These are phyloP conservation scores for Idaea straminata DNA, from an alignment of 2,888 invertebrate genomes.

Conservation along the genomic window DNA sequence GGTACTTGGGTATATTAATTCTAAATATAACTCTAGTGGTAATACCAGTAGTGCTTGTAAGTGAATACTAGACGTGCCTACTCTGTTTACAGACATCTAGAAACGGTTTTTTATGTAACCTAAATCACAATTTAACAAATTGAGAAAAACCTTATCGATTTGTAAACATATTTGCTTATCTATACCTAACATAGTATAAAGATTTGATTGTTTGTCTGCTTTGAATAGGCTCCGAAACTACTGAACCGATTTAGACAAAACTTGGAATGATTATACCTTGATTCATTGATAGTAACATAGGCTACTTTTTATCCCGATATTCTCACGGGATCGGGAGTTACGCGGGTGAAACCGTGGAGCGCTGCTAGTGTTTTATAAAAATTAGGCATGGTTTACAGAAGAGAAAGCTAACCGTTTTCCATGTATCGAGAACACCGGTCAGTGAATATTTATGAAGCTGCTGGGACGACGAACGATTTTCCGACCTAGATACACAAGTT, in stretches of 20 bases:
- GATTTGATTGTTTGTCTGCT: no score
- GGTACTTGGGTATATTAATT: no score
- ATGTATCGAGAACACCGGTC: slow-evolving; percentile 58
- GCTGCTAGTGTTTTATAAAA: neutral
- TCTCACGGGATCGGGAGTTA: no score
- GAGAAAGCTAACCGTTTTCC: slow-evolving; percentile 45
- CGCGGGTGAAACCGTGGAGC: no score
- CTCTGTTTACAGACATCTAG: neutral
- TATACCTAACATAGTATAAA: no score
- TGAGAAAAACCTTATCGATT: neutral
- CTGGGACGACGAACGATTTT: slow-evolving; percentile 53
- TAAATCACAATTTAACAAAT: neutral
- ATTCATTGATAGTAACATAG: no score
- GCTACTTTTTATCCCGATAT: no score
- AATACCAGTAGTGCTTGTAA: neutral
- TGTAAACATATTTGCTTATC: neutral
- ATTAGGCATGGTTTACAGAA: slow-evolving; percentile 44
- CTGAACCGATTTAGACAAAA: no score
- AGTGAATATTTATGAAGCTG: slow-evolving; percentile 49
- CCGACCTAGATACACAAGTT: slow-evolving; percentile 47
- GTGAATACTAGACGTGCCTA: neutral
- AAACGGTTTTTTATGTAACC: neutral
- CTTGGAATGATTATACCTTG: no score
- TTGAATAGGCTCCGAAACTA: no score
- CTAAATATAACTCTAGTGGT: no score